phyloP scores from a whole-genome alignment of 1,140 invertebrate species.

The Neomicropteryx cornuta region DNA sequence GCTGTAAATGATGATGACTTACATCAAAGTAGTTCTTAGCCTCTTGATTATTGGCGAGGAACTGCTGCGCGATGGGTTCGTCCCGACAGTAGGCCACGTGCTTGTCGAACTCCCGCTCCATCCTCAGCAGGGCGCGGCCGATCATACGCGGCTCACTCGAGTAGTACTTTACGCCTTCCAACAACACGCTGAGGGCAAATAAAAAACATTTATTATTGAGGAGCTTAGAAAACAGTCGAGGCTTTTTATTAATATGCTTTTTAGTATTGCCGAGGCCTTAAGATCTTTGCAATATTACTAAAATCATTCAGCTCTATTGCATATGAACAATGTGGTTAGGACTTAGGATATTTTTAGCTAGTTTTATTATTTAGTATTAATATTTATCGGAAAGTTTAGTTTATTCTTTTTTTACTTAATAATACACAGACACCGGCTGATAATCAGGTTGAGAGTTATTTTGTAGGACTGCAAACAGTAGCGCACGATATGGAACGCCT shows the following conservation, averaged over 20 bases:
- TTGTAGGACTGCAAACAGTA: no score
- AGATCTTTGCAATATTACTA: no score
- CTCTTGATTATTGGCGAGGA: slow-evolving; percentile 57
- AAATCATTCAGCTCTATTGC: no score
- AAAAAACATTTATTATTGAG: background rate
- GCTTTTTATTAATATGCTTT: no score
- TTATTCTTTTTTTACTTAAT: no score
- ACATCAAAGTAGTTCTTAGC: slow-evolving; percentile 76
- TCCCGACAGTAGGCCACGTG: slow-evolving; percentile 83
- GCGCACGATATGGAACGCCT: no score
- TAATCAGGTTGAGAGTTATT: no score
- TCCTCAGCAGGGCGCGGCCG: slow-evolving; percentile 73
- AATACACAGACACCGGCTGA: no score
- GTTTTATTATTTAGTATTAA: background rate
- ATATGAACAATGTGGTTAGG: slow-evolving; percentile 1
- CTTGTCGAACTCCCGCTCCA: slow-evolving; percentile 89
- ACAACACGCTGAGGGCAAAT: slow-evolving; percentile 61
- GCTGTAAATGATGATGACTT: no score
- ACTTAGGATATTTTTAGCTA: background rate
- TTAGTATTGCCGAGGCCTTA: no score
- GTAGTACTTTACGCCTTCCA: slow-evolving; percentile 90
- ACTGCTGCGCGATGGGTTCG: slow-evolving; percentile 72
- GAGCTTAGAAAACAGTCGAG: no score
- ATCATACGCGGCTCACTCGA: slow-evolving; percentile 77
- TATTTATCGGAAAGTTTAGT: background rate